Evolutionary conservation across 2,797 vertebrate genomes (phyloP).

Genomic region (Cuculus canorus): DNA sequence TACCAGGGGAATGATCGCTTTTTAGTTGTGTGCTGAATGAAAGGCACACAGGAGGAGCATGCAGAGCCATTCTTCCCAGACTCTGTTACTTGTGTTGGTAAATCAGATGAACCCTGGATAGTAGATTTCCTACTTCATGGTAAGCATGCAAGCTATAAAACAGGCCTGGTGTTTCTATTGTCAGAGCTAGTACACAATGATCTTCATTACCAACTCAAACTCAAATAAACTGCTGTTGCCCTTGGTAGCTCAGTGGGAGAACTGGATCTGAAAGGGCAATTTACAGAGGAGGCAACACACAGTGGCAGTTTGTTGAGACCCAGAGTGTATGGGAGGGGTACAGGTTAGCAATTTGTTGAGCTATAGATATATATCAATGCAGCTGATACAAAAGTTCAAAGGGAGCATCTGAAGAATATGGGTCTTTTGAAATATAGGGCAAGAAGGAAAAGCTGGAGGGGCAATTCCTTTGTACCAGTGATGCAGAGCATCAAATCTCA

Average conservation of each 20-base stretch:
- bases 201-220: not conserved
- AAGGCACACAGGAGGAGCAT: not conserved
- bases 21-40: not conserved
- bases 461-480: not conserved
- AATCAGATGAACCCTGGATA: not conserved
- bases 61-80: not conserved
- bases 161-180: not conserved
- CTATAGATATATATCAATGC: not conserved
- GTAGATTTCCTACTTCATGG: not conserved
- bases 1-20: not conserved
- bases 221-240: not conserved
- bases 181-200: not conserved
- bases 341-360: not conserved
- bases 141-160: not conserved
- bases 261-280: not conserved
- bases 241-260: not conserved
- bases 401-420: not conserved
- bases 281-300: not conserved
- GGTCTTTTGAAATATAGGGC: not conserved
- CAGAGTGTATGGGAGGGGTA: not conserved
- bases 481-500: not conserved
- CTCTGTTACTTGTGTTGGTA: not conserved
- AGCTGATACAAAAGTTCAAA: not conserved
- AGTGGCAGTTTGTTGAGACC: not conserved
- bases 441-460: not conserved